Evolutionary conservation across 2,888 invertebrate genomes (phyloP), one percentile per base, ranked within the genome.

Genomic region (Cephus rjabovi): DNA sequence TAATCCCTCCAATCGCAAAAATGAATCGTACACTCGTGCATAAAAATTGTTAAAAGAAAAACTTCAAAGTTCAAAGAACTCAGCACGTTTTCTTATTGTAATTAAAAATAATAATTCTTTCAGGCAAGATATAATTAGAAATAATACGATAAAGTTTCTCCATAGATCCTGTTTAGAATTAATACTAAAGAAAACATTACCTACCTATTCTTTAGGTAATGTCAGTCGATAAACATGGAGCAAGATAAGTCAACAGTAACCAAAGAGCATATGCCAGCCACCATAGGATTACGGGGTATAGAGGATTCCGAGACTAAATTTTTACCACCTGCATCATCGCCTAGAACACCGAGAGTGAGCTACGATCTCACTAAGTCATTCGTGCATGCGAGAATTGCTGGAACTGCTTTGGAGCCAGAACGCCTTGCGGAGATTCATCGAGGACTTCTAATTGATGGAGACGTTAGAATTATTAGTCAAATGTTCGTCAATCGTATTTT

Each of bases 401-500:
- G 77, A 12, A 79, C 74, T 31, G 12, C 69, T 69, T 37, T 73
- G n/a, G 79, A 79, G 30, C 71, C 74, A 31, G 30, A 70, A 69
- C 73, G 40, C 6, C 12, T 73, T 6, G 75, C 56, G 4, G 79
- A 80, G n/a, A 69, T 78, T 68, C 76, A 78, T 68, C 77, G 77
- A 9, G 79, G 76, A 11, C 76, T 80, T 37, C 68, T 75, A 11
- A 40, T 81, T 35, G 79, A 75, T n/a, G 83, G 81, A 11, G 80
- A 81, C 69, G 78, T 83, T 3, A 79, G 76, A 74, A 81, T 83
- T 71, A 75, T 80, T 68, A 81, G 77, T 79, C 79, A 81, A 35
- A 76, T 82, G 83, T 83, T 71, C 31, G 71, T 71, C 11, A 15
- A 6, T 30, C 30, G 15, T 33, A 30, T n/a, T 11, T 12, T 9